Conservation (phyloP, 1,140 invertebrate genomes). For the Zaprionus ornatus region DNA sequence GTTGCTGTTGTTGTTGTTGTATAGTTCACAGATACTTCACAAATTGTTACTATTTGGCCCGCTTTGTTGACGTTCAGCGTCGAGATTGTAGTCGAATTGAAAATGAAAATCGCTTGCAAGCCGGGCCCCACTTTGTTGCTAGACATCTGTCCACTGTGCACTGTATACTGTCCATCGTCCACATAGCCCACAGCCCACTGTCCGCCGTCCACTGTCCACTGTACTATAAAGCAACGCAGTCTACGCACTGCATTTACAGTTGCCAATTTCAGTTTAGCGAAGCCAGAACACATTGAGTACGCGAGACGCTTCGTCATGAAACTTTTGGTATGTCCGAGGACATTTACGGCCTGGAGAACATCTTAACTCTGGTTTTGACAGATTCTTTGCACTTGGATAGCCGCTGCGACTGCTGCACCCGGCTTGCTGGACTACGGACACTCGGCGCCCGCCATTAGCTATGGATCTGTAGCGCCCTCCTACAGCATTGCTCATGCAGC, state of each 20-base stretch:
- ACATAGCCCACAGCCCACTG: conserved; percentile 28
- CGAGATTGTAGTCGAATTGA: conserved; percentile 61
- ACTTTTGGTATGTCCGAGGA: conserved; percentile 63
- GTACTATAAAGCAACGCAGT: conserved; percentile 71
- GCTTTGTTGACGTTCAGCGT: conserved; percentile 65
- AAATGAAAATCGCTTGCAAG: conserved; percentile 55
- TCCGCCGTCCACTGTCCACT: conserved; percentile 35
- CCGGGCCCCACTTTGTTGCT: conserved; percentile 27
- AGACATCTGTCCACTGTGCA: conserved; percentile 49
- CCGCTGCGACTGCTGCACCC: conserved; percentile 62
- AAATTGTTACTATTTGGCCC: conserved; percentile 78
- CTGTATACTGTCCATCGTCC: conserved; percentile 37
- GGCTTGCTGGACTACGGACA: conserved; percentile 51
- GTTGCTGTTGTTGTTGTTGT: conserved; percentile 18
- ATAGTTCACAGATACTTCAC: conserved; percentile 71
- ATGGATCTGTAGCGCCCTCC: conserved; percentile 29
- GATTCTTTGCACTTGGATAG: conserved; percentile 68
- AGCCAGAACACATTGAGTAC: conserved; percentile 9
- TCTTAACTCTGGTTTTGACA: neutral
- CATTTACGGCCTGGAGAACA: neutral
- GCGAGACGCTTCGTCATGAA: conserved; percentile 59
- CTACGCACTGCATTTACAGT: conserved; percentile 74
- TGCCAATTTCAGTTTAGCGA: conserved; percentile 60
- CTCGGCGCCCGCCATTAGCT: conserved; percentile 39
- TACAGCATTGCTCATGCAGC: conserved; percentile 59